Conservation (phyloP, 1,140 invertebrate species). For the Araneus ventricosus region DNA sequence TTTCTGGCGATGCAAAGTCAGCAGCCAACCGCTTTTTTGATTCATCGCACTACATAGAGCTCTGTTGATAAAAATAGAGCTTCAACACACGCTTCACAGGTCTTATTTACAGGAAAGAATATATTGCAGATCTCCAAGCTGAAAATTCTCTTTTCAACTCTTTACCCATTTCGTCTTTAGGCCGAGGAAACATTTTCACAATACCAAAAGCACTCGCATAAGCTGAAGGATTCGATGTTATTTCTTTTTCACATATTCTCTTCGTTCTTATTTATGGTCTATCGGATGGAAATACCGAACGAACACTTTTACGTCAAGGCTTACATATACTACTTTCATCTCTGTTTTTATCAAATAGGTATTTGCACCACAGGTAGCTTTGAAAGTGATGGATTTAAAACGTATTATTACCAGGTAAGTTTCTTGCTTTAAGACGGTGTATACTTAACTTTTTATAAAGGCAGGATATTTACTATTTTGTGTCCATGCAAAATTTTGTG, state of each 20-base stretch:
- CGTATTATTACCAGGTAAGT: no score
- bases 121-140: not conserved
- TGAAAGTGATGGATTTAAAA: no score
- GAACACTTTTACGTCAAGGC: not conserved
- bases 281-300: not conserved
- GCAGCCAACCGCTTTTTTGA: not conserved
- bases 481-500: no score
- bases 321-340: no score
- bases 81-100: not conserved
- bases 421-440: no score
- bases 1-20: not conserved
- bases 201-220: not conserved
- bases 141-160: not conserved
- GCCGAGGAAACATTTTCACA: not conserved
- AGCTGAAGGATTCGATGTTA: not conserved
- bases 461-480: no score
- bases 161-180: not conserved
- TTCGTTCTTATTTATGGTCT: not conserved
- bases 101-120: not conserved
- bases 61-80: not conserved
- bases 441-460: no score
- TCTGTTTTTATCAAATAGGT: no score
- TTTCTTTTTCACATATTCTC: not conserved
- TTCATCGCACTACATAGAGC: not conserved
- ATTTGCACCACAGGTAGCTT: no score